A percentile compares a stretch with the other conserved stretches of the same genome.
Conservation (phyloP, 53 echinoderm and acorn worm genomes). For the Patiria pectinifera region DNA sequence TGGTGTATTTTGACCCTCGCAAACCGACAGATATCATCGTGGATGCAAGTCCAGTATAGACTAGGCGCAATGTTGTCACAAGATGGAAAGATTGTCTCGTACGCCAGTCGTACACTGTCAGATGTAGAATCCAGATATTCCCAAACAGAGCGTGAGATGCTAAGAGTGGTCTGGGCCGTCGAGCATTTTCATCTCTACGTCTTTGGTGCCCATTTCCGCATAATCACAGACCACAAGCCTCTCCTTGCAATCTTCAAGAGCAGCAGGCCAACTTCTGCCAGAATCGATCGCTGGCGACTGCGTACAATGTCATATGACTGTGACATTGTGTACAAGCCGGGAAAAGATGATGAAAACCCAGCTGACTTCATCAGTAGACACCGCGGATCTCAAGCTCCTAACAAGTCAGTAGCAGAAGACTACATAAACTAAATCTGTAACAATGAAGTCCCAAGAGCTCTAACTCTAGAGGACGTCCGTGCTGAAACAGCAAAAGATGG, state of each 20-base stretch:
- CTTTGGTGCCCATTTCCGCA: slow-evolving; percentile 64
- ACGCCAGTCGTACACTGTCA: slow-evolving; percentile 66
- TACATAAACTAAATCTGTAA: slow-evolving; percentile 70
- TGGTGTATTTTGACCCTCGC: slow-evolving; percentile 70
- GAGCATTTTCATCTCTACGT: slow-evolving; percentile 76
- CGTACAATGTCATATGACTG: slow-evolving; percentile 76
- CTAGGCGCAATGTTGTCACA: slow-evolving; percentile 74
- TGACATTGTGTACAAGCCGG: slow-evolving; percentile 67
- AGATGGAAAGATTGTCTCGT: slow-evolving; percentile 60
- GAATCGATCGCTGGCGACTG: slow-evolving; percentile 76
- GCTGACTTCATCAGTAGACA: slow-evolving; percentile 79
- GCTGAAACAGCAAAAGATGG: background rate
- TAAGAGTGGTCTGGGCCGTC: slow-evolving; percentile 67
- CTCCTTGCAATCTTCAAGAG: slow-evolving; percentile 70
- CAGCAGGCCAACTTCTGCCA: slow-evolving; percentile 58
- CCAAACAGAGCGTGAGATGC: slow-evolving; percentile 78
- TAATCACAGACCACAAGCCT: slow-evolving; percentile 78
- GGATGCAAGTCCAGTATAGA: slow-evolving; percentile 73
- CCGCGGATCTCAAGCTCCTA: slow-evolving; percentile 8
- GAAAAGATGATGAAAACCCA: slow-evolving; percentile 71
- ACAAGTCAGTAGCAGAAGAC: slow-evolving; percentile 24
- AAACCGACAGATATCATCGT: slow-evolving; percentile 63
- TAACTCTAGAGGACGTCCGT: slow-evolving; percentile 26
- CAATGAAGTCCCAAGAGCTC: slow-evolving; percentile 59
- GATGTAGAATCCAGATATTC: slow-evolving; percentile 74